Evolutionary conservation across 2,113 vertebrate species (phyloP), one percentile per base, ranked within the genome.

Genomic region (Perca fluviatilis): DNA sequence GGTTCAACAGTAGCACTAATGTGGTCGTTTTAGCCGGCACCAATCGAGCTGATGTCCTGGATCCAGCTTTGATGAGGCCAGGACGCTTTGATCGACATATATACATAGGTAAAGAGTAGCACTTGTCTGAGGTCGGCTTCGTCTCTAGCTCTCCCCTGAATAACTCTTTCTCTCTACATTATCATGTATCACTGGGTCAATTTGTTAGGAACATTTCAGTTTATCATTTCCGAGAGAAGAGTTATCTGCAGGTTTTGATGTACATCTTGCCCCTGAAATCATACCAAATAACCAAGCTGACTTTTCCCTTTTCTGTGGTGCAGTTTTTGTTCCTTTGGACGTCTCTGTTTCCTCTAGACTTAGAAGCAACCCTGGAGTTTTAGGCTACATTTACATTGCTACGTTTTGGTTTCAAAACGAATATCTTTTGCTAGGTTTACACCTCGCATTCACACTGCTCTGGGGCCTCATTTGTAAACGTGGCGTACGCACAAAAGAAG

Each of bases 71-170:
- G 76, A 92, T 91, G 92, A 90, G 95, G 68, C 96, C 96, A 0
- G 96, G 96, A 2, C 92, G 95, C 54, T 96, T 96, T 77, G 96
- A 97, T 88, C 79, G 95, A 33, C 96, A 97, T 74, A 95, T 97
- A 67, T 94, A 95, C 65, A 80, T 97, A 10, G 96, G 92, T 96
- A 90, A 88, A 73, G 40, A 19, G 36, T 13, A 19, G 23, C 21
- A 53, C 47, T 47, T 23, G 5, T 30, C n/a, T 27, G 5, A 57
- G 40, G 12, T 27, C 50, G 13, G 2, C 63, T 15, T 70, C 18
- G 14, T 13, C 25, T 46, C n/a, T 10, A 46, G 19, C 21, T 46
- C n/a, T 54, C 66, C 51, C 15, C 27, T 53, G 15, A 19, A 51
- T 50, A 27, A 30, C 3, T 67, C 21, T 15, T n/a, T 50, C 40